phyloP scores from a whole-genome alignment of 2,797 vertebrate genomes.

The Nasua narica region DNA sequence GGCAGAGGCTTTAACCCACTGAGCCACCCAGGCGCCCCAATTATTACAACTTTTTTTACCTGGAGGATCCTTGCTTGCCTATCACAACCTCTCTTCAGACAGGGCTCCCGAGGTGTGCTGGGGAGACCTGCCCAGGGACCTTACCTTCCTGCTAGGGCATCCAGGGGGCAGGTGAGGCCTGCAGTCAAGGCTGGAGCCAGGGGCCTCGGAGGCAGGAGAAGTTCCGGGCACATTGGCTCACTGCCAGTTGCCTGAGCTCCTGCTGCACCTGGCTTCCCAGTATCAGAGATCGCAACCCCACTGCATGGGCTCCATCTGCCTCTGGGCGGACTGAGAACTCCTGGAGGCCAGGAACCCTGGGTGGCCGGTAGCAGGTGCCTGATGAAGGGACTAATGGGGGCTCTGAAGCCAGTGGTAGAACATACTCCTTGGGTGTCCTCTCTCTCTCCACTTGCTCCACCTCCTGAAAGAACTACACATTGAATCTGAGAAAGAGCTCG shows the following conservation, averaged over 20 bases:
- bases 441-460: neutral
- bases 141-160: neutral
- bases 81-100: neutral
- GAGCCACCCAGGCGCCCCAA: too few species aligned
- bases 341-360: neutral
- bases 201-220: neutral
- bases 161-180: neutral
- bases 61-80: neutral
- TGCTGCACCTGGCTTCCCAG: rapidly evolving
- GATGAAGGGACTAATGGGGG: neutral
- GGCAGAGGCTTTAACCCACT: too few species aligned
- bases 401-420: neutral
- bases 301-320: neutral
- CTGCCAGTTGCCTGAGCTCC: neutral
- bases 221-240: neutral
- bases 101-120: neutral
- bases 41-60: neutral
- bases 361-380: neutral
- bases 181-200: neutral
- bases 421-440: neutral
- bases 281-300: rapidly evolving
- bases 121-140: neutral
- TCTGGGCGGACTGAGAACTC: neutral
- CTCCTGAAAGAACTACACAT: neutral
- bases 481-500: neutral